These are phyloP conservation scores for Phylloscopus trochiloides DNA, from an alignment of 2,113 vertebrate genomes.

Conservation along the genomic window DNA sequence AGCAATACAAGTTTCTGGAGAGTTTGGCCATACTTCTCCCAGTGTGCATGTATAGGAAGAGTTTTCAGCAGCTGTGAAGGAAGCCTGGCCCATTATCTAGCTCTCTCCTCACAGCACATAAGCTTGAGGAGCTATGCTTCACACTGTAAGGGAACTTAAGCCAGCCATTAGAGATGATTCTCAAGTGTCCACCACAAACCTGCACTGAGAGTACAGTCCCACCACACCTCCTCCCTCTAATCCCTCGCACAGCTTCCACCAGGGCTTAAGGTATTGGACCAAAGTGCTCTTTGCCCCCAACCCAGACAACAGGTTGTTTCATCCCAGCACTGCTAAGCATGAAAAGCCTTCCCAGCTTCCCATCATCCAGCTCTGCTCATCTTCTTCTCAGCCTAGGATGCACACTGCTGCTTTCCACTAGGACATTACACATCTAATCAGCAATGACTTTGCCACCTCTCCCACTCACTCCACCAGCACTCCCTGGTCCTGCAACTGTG, in stretches of 20 bases:
- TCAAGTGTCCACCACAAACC: not conserved
- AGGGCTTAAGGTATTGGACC: not conserved
- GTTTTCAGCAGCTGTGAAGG: not conserved
- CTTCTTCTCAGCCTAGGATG: not conserved
- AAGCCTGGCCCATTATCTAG: not conserved
- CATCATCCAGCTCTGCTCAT: not conserved
- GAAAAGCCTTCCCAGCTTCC: not conserved
- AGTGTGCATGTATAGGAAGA: fast-evolving
- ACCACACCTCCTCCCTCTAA: not conserved
- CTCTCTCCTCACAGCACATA: not conserved
- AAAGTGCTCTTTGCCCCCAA: not conserved
- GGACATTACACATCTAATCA: not conserved
- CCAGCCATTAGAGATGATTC: not conserved
- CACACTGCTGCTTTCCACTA: not conserved
- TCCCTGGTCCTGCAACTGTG: not conserved
- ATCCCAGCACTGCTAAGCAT: not conserved
- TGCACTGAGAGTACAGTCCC: not conserved
- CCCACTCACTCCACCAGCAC: not conserved
- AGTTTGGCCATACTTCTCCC: not conserved
- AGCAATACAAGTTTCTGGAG: not conserved
- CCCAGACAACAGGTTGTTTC: not conserved
- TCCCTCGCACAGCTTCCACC: not conserved
- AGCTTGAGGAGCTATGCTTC: not conserved
- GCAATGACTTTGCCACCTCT: not conserved
- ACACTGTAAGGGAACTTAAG: not conserved